Conservation (phyloP, 64 coral and sea anemone species). For the Exaiptasia diaphana region DNA sequence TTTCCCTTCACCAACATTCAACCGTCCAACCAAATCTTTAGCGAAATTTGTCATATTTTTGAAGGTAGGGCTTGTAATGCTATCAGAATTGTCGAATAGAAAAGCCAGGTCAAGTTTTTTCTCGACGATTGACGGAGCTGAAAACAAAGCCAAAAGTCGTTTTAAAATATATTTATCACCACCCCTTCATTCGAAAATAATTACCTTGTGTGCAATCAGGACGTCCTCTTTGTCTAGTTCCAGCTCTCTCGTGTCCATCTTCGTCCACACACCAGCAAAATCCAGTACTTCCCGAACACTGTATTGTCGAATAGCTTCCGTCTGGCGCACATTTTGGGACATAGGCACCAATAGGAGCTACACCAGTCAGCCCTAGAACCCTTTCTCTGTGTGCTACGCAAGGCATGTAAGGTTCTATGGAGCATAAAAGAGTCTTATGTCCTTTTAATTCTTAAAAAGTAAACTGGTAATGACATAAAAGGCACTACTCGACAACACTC, state of each 20-base stretch:
- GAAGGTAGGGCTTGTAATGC: constrained; percentile 25
- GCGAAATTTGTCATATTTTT: background rate
- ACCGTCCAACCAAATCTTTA: constrained; percentile 1
- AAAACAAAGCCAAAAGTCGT: too few relatives aligned
- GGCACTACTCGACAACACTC: too few relatives aligned
- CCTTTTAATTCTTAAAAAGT: too few relatives aligned
- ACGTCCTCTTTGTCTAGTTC: constrained; percentile 41
- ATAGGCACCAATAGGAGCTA: constrained; percentile 28
- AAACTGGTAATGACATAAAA: too few relatives aligned
- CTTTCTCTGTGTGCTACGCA: constrained; percentile 34
- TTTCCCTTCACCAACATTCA: constrained; percentile 1
- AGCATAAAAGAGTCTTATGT: too few relatives aligned
- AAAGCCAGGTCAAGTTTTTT: constrained; percentile 29
- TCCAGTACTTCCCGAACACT: constrained; percentile 34
- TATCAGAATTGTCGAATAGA: constrained; percentile 39
- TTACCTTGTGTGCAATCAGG: constrained; percentile 58
- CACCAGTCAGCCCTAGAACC: constrained; percentile 37
- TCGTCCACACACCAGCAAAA: constrained; percentile 75
- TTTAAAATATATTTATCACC: too few relatives aligned
- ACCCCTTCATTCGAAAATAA: background rate
- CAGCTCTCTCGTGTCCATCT: constrained; percentile 36
- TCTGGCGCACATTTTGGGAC: constrained; percentile 61
- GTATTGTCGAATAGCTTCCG: constrained; percentile 61
- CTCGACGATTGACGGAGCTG: background rate
- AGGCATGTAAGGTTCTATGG: constrained; percentile 5